Evolutionary conservation across 37 sponge, comb jelly and placozoan species (phyloP).

Genomic region (Chondrilla cf. caribensis): DNA sequence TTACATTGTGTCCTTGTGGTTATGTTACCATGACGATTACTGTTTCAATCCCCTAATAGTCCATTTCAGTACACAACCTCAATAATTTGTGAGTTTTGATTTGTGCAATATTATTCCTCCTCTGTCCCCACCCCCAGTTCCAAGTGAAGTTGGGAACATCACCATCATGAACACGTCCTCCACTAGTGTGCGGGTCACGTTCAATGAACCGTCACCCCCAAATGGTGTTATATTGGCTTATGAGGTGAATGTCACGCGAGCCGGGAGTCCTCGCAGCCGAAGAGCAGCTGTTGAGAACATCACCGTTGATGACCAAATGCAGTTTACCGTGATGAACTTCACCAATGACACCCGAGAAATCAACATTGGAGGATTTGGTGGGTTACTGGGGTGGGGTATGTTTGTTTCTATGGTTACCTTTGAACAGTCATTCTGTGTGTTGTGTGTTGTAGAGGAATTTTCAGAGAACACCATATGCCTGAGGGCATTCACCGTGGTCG

Average conservation of each 20-base stretch:
- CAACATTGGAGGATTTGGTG: neutral
- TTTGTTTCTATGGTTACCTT: too few relatives aligned
- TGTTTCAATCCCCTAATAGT: too few relatives aligned
- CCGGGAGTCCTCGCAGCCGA: neutral
- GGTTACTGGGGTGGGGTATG: neutral
- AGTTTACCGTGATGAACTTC: neutral
- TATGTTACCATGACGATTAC: too few relatives aligned
- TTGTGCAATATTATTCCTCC: too few relatives aligned
- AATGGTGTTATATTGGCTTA: neutral
- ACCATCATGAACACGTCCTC: neutral
- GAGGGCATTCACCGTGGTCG: neutral
- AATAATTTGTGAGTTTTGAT: too few relatives aligned
- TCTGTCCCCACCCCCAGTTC: too few relatives aligned
- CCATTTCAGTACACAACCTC: too few relatives aligned
- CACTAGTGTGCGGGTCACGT: neutral
- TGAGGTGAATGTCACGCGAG: neutral
- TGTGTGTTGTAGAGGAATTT: neutral
- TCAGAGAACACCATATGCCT: slow-evolving; percentile 2
- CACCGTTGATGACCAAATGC: neutral
- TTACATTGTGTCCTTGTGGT: too few relatives aligned
- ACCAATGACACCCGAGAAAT: neutral
- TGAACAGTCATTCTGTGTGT: too few relatives aligned
- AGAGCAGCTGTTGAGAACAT: neutral
- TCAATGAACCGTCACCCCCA: neutral
- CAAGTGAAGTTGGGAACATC: neutral